Evolutionary conservation across 2,888 invertebrate genomes (phyloP).

Genomic region (Phoenoteleia sp.): DNA sequence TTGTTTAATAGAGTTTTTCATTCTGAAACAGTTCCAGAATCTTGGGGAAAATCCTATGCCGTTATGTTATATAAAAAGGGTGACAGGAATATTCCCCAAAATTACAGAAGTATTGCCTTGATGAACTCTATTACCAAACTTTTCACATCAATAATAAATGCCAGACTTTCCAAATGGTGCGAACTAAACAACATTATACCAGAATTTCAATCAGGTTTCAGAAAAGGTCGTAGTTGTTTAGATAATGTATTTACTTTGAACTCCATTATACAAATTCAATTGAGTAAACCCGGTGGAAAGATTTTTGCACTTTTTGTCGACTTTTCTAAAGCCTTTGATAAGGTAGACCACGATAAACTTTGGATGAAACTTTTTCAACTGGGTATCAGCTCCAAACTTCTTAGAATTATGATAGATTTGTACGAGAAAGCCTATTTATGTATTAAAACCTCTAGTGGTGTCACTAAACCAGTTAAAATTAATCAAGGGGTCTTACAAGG

Average conservation of each 20-base stretch:
- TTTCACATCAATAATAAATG: not conserved
- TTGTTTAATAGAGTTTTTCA: conserved; percentile 13
- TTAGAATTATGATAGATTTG: not conserved
- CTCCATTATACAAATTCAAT: not conserved
- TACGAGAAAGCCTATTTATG: not conserved
- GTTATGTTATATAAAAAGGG: conserved; percentile 68
- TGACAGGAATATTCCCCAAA: conserved; percentile 70
- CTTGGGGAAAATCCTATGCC: conserved; percentile 3
- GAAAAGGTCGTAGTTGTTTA: not conserved
- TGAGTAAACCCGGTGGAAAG: not conserved
- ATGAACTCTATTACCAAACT: conserved; percentile 21
- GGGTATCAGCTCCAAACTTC: not conserved
- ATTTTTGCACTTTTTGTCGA: not conserved
- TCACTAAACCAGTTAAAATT: not conserved
- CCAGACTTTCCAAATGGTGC: not conserved
- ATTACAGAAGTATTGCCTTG: conserved; percentile 76
- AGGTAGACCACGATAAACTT: not conserved
- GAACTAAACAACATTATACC: not conserved
- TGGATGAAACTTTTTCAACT: not conserved
- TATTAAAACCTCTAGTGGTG: not conserved
- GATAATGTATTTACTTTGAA: conserved; percentile 3
- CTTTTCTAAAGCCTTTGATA: not conserved
- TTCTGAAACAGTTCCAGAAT: not conserved
- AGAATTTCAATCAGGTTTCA: conserved; percentile 7
- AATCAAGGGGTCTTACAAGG: conserved; percentile 3